These are phyloP conservation scores for Labeo catla DNA, from an alignment of 2,113 vertebrate species.

Conservation along the genomic window DNA sequence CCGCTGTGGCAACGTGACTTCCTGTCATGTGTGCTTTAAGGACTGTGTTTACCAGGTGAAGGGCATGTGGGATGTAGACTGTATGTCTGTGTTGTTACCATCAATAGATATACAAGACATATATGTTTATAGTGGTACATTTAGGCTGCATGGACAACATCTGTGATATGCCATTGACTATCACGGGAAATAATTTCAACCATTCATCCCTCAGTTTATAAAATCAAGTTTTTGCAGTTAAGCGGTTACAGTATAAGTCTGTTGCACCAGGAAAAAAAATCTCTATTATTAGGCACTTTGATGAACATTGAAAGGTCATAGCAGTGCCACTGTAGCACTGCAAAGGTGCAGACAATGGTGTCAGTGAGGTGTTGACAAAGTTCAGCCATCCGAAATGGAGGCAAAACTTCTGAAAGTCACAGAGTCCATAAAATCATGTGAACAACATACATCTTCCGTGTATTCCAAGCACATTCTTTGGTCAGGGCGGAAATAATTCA, in stretches of 20 bases:
- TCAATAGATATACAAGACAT: not conserved
- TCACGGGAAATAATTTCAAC: not conserved
- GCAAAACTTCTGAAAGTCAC: not conserved
- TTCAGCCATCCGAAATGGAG: not conserved
- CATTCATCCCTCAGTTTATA: not conserved
- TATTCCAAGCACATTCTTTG: no score
- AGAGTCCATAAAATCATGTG: not conserved
- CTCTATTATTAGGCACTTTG: no score
- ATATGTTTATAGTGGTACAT: not conserved
- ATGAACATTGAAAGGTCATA: no score
- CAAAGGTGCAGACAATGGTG: no score
- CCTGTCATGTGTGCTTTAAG: not conserved
- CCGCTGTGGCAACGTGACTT: not conserved
- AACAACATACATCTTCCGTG: not conserved
- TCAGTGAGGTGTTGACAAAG: not conserved
- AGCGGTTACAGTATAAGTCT: no score
- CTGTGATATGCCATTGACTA: not conserved
- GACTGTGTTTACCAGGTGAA: not conserved
- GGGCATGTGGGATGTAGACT: not conserved
- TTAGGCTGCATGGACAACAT: not conserved
- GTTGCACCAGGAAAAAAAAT: no score
- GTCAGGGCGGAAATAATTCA: no score
- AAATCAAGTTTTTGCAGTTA: not conserved
- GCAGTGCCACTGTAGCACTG: no score
- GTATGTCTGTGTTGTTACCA: constrained; percentile 2